Conservation (phyloP, 1,140 invertebrate genomes). For the Neotoxoptera formosana region DNA sequence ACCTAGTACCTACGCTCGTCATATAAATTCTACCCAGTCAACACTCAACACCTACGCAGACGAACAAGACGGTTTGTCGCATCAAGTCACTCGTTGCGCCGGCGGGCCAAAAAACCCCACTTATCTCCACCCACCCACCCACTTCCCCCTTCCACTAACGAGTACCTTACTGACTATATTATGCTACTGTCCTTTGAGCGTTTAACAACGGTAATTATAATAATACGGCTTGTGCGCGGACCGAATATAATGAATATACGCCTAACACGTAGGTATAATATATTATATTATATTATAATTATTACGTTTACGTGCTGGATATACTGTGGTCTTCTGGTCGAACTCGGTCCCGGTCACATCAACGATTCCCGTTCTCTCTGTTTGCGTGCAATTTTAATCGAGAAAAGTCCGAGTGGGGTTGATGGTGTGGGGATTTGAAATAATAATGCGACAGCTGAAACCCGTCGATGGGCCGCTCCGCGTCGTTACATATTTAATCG, state of each 20-base stretch:
- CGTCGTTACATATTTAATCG: not conserved
- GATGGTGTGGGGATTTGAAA: not conserved
- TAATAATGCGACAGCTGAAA: not conserved
- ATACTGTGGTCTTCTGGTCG: not conserved
- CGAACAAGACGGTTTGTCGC: not conserved
- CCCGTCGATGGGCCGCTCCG: not conserved
- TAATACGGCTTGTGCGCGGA: not conserved
- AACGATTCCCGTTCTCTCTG: not conserved
- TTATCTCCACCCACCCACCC: too few species aligned
- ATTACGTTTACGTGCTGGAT: not conserved
- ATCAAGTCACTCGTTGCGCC: not conserved
- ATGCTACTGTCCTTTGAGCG: not conserved
- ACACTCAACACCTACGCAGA: not conserved
- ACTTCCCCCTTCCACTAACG: not conserved
- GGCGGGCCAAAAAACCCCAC: not conserved
- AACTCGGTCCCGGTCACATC: not conserved
- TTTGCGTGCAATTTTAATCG: not conserved
- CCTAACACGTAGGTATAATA: not conserved
- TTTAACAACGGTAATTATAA: not conserved
- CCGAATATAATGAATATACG: not conserved
- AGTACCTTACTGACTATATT: not conserved
- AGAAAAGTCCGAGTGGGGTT: not conserved
- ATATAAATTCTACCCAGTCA: not conserved
- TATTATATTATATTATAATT: too few species aligned
- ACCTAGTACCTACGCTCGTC: not conserved